Evolutionary conservation across 2,797 vertebrate genomes (phyloP), one percentile per base, ranked within the genome.

Genomic region (Picus viridis): DNA sequence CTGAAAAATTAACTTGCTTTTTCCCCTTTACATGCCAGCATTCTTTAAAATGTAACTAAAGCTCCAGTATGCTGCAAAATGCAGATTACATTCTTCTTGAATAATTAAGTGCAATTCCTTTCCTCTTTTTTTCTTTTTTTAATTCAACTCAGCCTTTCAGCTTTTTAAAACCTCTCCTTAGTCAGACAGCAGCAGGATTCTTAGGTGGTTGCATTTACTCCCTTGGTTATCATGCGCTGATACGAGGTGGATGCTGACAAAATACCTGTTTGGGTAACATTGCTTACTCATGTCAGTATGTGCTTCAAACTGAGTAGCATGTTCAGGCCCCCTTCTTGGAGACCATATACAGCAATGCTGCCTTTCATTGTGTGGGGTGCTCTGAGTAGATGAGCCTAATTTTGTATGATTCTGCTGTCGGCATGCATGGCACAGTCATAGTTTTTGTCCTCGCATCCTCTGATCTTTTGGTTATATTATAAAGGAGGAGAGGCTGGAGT

Each of bases 11-110:
- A 17, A 17, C 27, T 63, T 47, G 51, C 45, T 12, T 54, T 12
- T 16, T 32, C n/a, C 10, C 5, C 19, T 68, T 30, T 34, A 12
- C 29, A 12, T 64, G 72, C 34, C 62, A 57, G 3, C 22, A 19
- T 69, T 54, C n/a, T 81, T 90, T 82, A 63, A 84, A 61, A 23
- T 73, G 57, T 23, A 90, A 36, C 10, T 87, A 41, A 74, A 86
- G 49, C 27, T 69, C 71, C 12, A 7, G 3, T 34, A 36, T 53
- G 29, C 45, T 89, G 59, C 56, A 81, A 81, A 88, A 63, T 69
- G 16, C 23, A 80, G 51, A 67, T 89, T 43, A 47, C n/a, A 12
- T 78, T 91, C 12, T 77, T 72, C 12, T 77, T 72, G 36, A 88
- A 80, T 89, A 74, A 54, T 86, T 68, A 57, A 11, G 0, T 75